Evolutionary conservation across 2,888 invertebrate genomes (phyloP).

Genomic region (Eristalinus aeneus): DNA sequence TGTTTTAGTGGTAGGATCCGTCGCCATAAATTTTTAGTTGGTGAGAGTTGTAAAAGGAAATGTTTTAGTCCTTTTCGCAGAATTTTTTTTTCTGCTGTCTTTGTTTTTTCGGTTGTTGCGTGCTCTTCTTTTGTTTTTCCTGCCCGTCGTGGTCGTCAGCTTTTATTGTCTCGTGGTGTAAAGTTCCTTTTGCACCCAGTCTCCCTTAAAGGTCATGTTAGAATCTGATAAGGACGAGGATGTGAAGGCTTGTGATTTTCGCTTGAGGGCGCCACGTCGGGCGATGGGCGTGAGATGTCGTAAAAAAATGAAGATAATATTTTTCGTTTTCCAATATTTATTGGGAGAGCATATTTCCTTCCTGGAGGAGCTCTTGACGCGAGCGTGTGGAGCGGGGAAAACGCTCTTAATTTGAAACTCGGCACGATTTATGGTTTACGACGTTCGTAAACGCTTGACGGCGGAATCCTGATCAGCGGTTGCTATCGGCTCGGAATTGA

Average conservation of each 20-base stretch:
- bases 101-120: neutral
- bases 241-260: neutral
- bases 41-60: slow-evolving; percentile 6
- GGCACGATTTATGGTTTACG: neutral
- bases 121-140: neutral
- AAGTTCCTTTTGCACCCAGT: neutral
- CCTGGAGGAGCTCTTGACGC: neutral
- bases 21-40: slow-evolving; percentile 7
- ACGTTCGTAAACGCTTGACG: neutral
- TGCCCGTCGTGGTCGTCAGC: neutral
- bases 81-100: neutral
- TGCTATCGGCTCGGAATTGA: neutral
- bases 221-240: neutral
- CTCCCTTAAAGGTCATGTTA: neutral
- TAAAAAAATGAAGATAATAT: neutral
- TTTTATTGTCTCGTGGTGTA: slow-evolving; percentile 3
- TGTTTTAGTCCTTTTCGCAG: neutral
- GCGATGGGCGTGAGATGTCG: neutral
- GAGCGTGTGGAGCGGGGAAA: neutral
- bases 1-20: slow-evolving; percentile 16
- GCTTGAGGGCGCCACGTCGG: neutral
- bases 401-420: neutral
- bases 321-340: neutral
- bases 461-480: neutral
- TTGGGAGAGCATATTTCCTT: neutral